These are phyloP conservation scores for Eptesicus fuscus DNA, from an alignment of 2,113 vertebrate genomes.

Conservation along the genomic window DNA sequence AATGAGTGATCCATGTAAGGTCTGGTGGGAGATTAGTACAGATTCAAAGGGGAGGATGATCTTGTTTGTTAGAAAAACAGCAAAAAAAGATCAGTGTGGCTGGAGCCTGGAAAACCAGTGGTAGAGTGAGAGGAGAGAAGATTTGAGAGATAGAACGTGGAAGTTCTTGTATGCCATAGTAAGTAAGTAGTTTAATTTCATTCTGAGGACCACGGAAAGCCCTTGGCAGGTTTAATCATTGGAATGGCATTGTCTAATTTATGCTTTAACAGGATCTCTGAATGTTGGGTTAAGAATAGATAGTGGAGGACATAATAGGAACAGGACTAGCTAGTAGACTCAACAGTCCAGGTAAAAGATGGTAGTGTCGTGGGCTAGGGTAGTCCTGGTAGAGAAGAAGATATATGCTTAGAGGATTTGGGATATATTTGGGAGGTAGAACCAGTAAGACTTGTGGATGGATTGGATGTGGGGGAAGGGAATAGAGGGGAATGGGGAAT, in stretches of 20 bases:
- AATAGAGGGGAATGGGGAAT: neutral
- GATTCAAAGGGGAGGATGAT: neutral
- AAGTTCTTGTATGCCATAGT: neutral
- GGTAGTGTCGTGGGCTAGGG: neutral
- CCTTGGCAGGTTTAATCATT: neutral
- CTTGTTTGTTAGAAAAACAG: neutral
- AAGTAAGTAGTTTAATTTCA: neutral
- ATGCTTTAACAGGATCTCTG: neutral
- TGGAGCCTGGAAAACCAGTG: neutral
- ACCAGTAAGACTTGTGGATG: neutral
- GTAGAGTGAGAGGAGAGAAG: neutral
- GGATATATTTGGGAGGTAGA: neutral
- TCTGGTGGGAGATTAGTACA: neutral
- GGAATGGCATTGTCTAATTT: neutral
- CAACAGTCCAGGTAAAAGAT: neutral
- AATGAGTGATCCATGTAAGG: neutral
- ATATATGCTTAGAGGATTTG: neutral
- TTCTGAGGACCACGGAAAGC: neutral
- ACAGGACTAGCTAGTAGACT: neutral
- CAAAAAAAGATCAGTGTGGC: neutral
- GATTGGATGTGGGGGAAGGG: too few relatives aligned
- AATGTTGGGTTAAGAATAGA: neutral
- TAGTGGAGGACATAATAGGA: neutral
- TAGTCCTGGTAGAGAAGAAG: neutral
- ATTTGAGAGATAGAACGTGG: neutral